Percentiles rank a stretch among this genome's conserved stretches.
These are phyloP conservation scores for Drosophila mercatorum DNA, from an alignment of 2,888 invertebrate genomes.

Conservation along the genomic window DNA sequence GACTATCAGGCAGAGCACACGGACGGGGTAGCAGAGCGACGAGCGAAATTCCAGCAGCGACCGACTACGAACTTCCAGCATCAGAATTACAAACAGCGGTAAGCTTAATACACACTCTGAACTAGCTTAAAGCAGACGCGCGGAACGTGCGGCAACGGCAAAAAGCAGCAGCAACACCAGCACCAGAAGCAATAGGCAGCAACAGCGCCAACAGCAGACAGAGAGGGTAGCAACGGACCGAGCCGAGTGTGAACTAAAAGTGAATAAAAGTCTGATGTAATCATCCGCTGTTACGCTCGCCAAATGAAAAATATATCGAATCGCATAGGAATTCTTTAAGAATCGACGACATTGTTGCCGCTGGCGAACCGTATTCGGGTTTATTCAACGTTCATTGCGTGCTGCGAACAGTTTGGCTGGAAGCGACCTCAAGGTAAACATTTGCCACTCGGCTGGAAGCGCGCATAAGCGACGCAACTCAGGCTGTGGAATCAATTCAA, in stretches of 20 bases:
- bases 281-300: slow-evolving; percentile 68
- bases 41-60: slow-evolving; percentile 32
- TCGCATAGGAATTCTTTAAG: slow-evolving; percentile 13
- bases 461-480: not conserved
- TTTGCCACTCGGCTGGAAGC: slow-evolving; percentile 25
- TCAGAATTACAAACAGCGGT: slow-evolving; percentile 50
- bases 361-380: slow-evolving; percentile 2
- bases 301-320: slow-evolving; percentile 35
- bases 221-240: slow-evolving; percentile 5
- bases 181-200: not conserved
- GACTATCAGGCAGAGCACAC: slow-evolving; percentile 55
- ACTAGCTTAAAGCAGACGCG: slow-evolving; percentile 42
- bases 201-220: not conserved
- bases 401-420: slow-evolving; percentile 20
- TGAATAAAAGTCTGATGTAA: slow-evolving; percentile 78
- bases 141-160: slow-evolving; percentile 10
- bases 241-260: slow-evolving; percentile 35
- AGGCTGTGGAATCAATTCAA: not conserved
- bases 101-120: slow-evolving; percentile 60
- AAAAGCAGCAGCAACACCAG: not conserved
- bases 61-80: slow-evolving; percentile 30
- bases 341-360: not conserved
- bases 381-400: slow-evolving; percentile 21
- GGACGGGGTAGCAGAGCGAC: slow-evolving; percentile 27
- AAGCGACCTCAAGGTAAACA: slow-evolving; percentile 34